Base-by-base conservation (phyloP, 2,888 invertebrate species). In the Drosophila paranaensis region DNA sequence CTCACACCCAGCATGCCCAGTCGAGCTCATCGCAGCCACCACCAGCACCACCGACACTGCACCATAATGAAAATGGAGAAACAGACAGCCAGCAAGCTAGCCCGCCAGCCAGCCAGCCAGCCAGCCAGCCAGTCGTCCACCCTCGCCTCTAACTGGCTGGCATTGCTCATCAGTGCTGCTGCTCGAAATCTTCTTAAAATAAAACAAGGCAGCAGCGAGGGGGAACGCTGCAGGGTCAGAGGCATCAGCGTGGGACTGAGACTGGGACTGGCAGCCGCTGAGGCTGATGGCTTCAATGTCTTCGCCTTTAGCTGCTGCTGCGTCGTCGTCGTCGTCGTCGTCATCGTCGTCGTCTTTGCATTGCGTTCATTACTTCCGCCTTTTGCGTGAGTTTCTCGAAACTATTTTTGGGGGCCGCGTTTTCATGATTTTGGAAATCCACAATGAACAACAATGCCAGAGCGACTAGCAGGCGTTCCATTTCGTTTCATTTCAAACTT, bases 101-200 rank as follows among this genome's bases (percentile, higher is more conserved):
- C 9, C 33, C 13, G 16, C 4, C 42, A 14, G 56, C 6, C 39
- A 16, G 27, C 1, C 37, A 45, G 43, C 5, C 48, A 14, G 60
- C n/a, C 35, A n/a, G 35, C 2, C 45, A 35, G 45, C 1, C 73
- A 51, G n/a, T n/a, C n/a, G n/a, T 51, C 66, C 74, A 74, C 70
- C 78, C 70, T 61, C 74, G 61, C 68, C 58, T 45, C 58, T 27
- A 54, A n/a, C 70, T 64, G 64, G 60, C 79, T 77, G 69, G 87
- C 82, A 88, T 83, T 88, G 83, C 83, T 83, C 83, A 83, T 83
- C 83, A 79, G 55, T 72, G 54, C 54, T 40, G 54, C 69, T 71
- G 74, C 74, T 81, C 71, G 80, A 74, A 88, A 84, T 88, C 84
- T 83, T 83, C 83, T 84, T 84, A 84, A 84, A 84, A 84, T 84